A percentile compares a stretch with the other conserved stretches of the same genome.
These are phyloP conservation scores for Ypsolopha scabrella DNA, from an alignment of 2,888 invertebrate genomes.

Conservation along the genomic window DNA sequence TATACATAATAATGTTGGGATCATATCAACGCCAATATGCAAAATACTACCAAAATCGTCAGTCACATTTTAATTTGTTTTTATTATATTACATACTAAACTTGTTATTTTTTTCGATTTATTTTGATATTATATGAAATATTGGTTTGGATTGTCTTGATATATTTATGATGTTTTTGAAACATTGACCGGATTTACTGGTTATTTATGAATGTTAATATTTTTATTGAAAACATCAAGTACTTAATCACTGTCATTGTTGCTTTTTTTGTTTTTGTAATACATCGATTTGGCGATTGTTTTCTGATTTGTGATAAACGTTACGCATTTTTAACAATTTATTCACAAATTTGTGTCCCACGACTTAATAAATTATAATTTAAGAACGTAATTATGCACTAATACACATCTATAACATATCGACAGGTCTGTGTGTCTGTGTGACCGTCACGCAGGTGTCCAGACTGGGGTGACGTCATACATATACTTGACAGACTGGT, in stretches of 20 bases:
- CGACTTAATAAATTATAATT: conserved; percentile 1
- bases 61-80: too few relatives aligned
- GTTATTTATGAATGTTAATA: too few relatives aligned
- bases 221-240: too few relatives aligned
- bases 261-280: too few relatives aligned
- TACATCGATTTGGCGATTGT: too few relatives aligned
- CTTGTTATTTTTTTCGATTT: too few relatives aligned
- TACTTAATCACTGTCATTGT: too few relatives aligned
- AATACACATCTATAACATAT: background rate
- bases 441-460: conserved; percentile 32
- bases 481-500: conserved; percentile 37
- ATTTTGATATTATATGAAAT: background rate
- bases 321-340: background rate
- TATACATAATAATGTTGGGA: too few relatives aligned
- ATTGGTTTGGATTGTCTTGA: background rate
- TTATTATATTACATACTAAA: too few relatives aligned
- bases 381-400: background rate
- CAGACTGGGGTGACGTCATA: conserved; percentile 40
- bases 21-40: too few relatives aligned
- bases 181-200: background rate
- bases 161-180: background rate
- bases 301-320: too few relatives aligned
- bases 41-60: too few relatives aligned
- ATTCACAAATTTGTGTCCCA: background rate
- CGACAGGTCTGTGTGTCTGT: conserved; percentile 3